Percentiles rank a stretch among this genome's conserved stretches.
Conservation (phyloP, 1,140 invertebrate genomes). For the Amyelois transitella region DNA sequence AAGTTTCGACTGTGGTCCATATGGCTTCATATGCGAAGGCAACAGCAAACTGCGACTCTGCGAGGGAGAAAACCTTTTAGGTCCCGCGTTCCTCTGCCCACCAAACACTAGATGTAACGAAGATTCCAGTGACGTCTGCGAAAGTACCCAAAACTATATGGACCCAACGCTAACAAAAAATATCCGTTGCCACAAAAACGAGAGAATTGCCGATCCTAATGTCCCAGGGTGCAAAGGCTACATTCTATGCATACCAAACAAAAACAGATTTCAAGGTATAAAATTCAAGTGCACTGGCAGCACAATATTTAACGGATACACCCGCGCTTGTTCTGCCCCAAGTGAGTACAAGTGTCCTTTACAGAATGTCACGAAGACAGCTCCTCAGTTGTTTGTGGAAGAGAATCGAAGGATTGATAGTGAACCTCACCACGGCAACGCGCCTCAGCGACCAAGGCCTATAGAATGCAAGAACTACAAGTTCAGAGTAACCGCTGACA, state of each 20-base stretch:
- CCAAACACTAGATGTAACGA: conserved; percentile 53
- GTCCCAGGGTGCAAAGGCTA: conserved; percentile 63
- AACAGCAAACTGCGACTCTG: conserved; percentile 46
- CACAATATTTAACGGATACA: conserved; percentile 61
- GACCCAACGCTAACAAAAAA: conserved; percentile 36
- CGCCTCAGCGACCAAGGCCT: conserved; percentile 18
- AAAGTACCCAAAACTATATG: conserved; percentile 44
- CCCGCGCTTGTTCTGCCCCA: conserved; percentile 47
- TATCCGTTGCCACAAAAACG: conserved; percentile 46
- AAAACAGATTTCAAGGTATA: conserved; percentile 57
- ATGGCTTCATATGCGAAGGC: conserved; percentile 55
- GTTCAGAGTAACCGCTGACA: conserved; percentile 49
- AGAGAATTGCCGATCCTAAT: conserved; percentile 53
- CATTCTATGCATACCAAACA: conserved; percentile 61
- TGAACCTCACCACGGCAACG: not conserved
- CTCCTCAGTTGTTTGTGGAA: conserved; percentile 20
- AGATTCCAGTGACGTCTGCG: conserved; percentile 54
- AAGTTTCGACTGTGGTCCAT: conserved; percentile 45
- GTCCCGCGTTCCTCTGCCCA: conserved; percentile 55
- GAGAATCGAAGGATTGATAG: conserved; percentile 23
- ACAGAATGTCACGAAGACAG: conserved; percentile 24
- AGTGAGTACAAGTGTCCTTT: conserved; percentile 55
- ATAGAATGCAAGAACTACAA: conserved; percentile 66
- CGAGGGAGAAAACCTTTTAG: conserved; percentile 41
- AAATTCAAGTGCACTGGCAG: conserved; percentile 62